Evolutionary conservation across 2,797 vertebrate genomes (phyloP), one percentile per base, ranked within the genome.

Genomic region (Clamator glandarius): DNA sequence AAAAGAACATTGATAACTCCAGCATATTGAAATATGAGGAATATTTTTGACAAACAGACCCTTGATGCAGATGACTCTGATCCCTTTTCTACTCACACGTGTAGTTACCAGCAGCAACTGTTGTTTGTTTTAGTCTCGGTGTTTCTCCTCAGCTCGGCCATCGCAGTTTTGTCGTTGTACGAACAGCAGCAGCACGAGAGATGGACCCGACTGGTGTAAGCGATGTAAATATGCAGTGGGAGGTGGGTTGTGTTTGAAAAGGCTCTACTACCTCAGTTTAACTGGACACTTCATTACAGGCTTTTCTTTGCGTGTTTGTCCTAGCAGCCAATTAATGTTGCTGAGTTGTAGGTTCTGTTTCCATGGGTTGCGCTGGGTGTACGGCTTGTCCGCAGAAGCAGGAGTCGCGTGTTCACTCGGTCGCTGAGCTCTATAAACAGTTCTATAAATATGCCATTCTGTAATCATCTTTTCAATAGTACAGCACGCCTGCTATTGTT

Each of bases 261-360:
- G 94, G 96, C 91, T 98, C 96, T 97, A 97, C 97, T 98, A 98
- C 98, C 97, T 98, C 97, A 97, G 95, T 97, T 97, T 95, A 97
- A 96, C 96, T 97, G 96, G 97, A 97, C 93, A 93, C 94, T 97
- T 96, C 96, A 81, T 96, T 90, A 78, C 52, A 93, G 89, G 90
- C 87, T 95, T 96, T 59, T 50, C 88, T 89, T 87, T 80, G 58
- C 57, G 4, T 69, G 4, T 82, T 87, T 90, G 74, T 93, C 94
- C 80, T 84, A 51, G 96, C 89, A 95, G 87, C 88, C 85, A 54
- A 16, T 84, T 82, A 51, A 24, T 29, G 61, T 80, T 48, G 87
- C 82, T 91, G 85, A 54, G 63, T 73, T 87, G 73, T 78, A 66
- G 76, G 55, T 76, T 86, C 78, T 59, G 46, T 89, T 85, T 64